Base-by-base conservation (phyloP, 2,888 invertebrate genomes). In the Pycnomerus fuliginosus region DNA sequence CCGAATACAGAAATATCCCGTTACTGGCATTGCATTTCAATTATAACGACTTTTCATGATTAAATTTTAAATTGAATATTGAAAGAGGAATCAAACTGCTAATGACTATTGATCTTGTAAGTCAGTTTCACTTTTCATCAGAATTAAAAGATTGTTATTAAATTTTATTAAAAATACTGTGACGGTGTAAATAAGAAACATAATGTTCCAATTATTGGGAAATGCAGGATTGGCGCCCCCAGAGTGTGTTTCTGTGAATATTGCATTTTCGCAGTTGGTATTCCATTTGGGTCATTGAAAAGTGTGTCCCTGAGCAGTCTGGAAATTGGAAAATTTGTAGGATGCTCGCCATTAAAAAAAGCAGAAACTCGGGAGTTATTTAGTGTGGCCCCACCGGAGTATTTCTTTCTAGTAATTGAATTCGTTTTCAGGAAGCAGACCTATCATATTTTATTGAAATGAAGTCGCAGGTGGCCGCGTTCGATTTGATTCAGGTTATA, bases 381-480 rank as follows among this genome's bases (percentile, higher is more conserved):
- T 44, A 44, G 28, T 32, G 25, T 34, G 33, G 24, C 23, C 38
- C 16, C 24, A 15, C 13, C 36, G 20, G 23, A 16, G 39, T 39
- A 47, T 47, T 48, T 58, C 59, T 59, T 52, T 48, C 52, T 52
- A 44, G 56, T 61, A 64, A 64, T 64, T 61, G 63, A 64, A 64
- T 62, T 60, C 56, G 56, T 61, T 60, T 59, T 58, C 56, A 53
- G 59, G 57, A 60, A 59, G 53, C 50, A 32, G 37, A 50, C 54
- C 55, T 56, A 56, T 61, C 63, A 60, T 67, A 66, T 66, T 67
- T 66, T 65, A 66, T 65, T 64, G 65, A 66, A 66, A 65, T 66
- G 65, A 66, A 66, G 66, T 65, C 63, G 65, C 67, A 67, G 66
- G 66, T 67, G 66, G 60, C 56, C 52, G 41, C 44, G 59, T 60